Evolutionary conservation across 30 jellyfish, hydroid and myxozoan species (phyloP).

Genomic region (Mastigias papua): DNA sequence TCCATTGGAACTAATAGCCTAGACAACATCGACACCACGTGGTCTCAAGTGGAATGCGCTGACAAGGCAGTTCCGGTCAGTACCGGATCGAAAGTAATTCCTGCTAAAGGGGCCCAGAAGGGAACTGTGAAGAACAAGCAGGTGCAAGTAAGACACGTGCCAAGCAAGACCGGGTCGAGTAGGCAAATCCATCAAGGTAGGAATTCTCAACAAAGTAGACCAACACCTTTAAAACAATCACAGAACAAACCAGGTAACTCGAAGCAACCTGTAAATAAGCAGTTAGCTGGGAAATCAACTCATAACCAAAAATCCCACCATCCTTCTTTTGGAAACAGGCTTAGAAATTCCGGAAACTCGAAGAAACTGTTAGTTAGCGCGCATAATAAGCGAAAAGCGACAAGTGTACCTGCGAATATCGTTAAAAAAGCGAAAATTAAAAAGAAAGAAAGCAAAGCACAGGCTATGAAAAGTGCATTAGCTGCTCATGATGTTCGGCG

Average conservation of each 20-base stretch:
- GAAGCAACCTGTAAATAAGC: constrained; percentile 9
- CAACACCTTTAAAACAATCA: background rate
- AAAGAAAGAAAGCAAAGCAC: constrained; percentile 30
- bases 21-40: constrained; percentile 40
- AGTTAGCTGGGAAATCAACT: background rate
- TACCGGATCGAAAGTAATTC: background rate
- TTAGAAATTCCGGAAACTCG: background rate
- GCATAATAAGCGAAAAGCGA: constrained; percentile 33
- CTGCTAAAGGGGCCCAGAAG: constrained; percentile 17
- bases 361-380: constrained; percentile 15
- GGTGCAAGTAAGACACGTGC: background rate
- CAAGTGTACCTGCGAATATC: background rate
- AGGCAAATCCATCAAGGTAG: background rate
- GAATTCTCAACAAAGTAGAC: background rate
- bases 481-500: constrained; percentile 46
- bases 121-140: constrained; percentile 36
- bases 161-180: background rate
- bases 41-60: constrained; percentile 48
- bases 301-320: background rate
- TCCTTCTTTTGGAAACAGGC: background rate
- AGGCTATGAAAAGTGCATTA: background rate
- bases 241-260: background rate
- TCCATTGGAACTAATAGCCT: constrained; percentile 69
- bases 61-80: background rate
- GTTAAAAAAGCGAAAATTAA: constrained; percentile 52